Evolutionary conservation across 2,888 invertebrate genomes (phyloP), one percentile per base, ranked within the genome.

Genomic region (Omphaloscelis lunosa): DNA sequence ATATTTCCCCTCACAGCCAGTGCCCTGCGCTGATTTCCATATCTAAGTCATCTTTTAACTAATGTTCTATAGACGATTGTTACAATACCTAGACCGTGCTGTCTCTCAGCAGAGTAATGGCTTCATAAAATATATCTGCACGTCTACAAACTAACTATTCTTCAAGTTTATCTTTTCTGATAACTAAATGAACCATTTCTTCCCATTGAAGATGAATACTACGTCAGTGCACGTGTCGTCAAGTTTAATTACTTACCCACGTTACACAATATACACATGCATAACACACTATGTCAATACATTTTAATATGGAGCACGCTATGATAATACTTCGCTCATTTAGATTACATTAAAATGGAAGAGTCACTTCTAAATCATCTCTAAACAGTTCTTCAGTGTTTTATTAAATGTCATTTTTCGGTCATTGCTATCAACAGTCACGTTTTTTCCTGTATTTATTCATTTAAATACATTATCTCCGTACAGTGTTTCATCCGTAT

Each of bases 181-280:
- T 76, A 61, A 66, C 48, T 45, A 27, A 65, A 23, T 77, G 48
- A 77, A 70, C 20, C 15, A 69, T 65, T 73, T 69, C 63, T 61
- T 48, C 29, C 51, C 75, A 70, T 75, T 75, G 58, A 84, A 68
- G 48, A 71, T 61, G 63, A 77, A 62, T 72, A 73, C 34, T 69
- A 79, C 74, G 79, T 82, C 83, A 84, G 23, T 72, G 59, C 88
- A 88, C 87, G 82, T 88, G 89, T 82, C 66, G 53, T 62, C 27
- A 41, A 67, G 67, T 78, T 72, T 59, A 82, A 58, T 45, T 87
- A 79, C 79, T 85, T 86, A 84, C 79, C 59, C 70, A 78, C 63
- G 63, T 80, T 87, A 82, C 48, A 77, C 84, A 83, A 74, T 59
- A 63, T 59, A 63, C 65, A 72, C 39, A 62, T 62, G 70, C 45